A percentile compares a stretch with the other conserved stretches of the same genome.
Conservation (phyloP, 2,797 vertebrate genomes). For the Pantherophis vulpinus region DNA sequence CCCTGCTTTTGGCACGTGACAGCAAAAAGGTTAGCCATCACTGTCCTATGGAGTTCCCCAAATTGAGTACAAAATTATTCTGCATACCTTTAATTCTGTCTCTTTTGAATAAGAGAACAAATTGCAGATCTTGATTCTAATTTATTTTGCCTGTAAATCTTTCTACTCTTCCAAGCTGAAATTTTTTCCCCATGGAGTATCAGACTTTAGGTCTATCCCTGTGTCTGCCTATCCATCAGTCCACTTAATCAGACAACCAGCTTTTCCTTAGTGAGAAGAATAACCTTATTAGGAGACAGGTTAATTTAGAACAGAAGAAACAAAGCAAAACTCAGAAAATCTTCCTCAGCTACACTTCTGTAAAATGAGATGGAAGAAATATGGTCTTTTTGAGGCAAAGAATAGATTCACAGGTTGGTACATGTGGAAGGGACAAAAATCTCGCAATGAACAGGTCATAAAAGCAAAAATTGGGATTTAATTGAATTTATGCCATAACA, state of each 20-base stretch:
- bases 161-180: background rate
- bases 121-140: background rate
- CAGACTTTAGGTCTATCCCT: background rate
- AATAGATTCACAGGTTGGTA: background rate
- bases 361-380: background rate
- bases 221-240: background rate
- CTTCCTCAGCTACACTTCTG: background rate
- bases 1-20: too few relatives aligned
- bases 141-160: background rate
- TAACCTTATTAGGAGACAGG: background rate
- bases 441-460: background rate
- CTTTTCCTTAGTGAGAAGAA: background rate
- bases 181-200: background rate
- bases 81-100: background rate
- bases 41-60: background rate
- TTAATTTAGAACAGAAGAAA: background rate
- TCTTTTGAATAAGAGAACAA: background rate
- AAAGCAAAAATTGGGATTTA: background rate
- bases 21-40: too few relatives aligned
- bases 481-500: background rate
- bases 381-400: background rate
- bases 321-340: background rate
- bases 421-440: background rate
- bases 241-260: background rate
- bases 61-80: background rate